These are phyloP conservation scores for Cercopithecus mona DNA, from an alignment of 2,113 vertebrate genomes.

Conservation along the genomic window DNA sequence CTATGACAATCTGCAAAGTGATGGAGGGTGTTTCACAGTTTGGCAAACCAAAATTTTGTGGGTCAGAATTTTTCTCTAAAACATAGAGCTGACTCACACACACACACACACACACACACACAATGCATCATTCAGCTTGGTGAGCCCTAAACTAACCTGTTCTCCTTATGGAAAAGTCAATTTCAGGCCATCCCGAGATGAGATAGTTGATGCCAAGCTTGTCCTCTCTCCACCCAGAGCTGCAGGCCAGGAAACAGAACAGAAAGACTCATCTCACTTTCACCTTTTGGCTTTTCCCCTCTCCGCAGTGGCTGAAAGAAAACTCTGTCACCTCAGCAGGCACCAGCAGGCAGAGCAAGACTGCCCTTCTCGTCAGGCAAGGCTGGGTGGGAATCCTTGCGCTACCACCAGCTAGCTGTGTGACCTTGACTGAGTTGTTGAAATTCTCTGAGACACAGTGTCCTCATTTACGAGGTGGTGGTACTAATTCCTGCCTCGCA, in stretches of 20 bases:
- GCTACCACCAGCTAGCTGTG: background rate
- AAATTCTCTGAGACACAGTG: background rate
- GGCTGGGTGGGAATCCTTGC: background rate
- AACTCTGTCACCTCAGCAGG: background rate
- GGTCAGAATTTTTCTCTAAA: background rate
- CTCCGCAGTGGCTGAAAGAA: background rate
- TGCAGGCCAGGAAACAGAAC: background rate
- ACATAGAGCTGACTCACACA: background rate
- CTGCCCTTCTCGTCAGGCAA: background rate
- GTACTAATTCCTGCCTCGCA: background rate
- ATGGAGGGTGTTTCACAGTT: background rate
- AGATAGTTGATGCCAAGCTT: background rate
- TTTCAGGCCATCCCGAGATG: background rate
- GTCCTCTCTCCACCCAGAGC: background rate
- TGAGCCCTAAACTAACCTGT: background rate
- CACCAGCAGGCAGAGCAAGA: background rate
- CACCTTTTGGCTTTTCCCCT: background rate
- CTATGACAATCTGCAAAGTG: background rate
- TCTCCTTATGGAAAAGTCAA: background rate
- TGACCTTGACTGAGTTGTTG: background rate
- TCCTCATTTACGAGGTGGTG: background rate
- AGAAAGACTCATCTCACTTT: background rate
- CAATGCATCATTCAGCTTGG: background rate
- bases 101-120: too few species aligned
- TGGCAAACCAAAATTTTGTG: background rate